Conservation (phyloP, 2,113 vertebrate genomes). For the Scopus umbretta region DNA sequence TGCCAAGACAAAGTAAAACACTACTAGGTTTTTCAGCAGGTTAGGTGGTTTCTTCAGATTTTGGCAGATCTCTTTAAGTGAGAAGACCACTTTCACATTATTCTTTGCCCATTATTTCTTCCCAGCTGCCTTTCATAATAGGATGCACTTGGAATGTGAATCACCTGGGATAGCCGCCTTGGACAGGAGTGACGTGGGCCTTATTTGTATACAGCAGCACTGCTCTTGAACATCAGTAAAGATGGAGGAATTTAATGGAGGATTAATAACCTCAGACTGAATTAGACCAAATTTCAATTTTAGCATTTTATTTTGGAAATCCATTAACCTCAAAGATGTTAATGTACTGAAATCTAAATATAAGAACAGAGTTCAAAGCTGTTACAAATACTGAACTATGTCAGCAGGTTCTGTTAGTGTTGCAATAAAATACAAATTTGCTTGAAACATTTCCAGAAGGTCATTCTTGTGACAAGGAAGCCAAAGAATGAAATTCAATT, state of each 20-base stretch:
- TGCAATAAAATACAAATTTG: neutral
- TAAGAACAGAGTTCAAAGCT: neutral
- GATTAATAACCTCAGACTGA: neutral
- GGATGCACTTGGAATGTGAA: neutral
- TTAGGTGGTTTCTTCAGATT: neutral
- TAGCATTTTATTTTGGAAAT: conserved; percentile 5
- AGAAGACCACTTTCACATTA: neutral
- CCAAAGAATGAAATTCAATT: neutral
- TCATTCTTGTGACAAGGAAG: neutral
- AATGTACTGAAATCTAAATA: neutral
- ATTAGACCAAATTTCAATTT: neutral
- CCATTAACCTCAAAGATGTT: neutral
- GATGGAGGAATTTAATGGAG: neutral
- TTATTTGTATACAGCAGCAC: neutral
- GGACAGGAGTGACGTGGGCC: too few species aligned
- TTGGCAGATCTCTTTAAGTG: neutral
- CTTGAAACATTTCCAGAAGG: neutral
- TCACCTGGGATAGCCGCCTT: neutral
- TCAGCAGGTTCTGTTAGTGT: neutral
- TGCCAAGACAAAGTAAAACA: neutral
- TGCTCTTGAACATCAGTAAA: neutral
- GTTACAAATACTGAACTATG: neutral
- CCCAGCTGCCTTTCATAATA: neutral
- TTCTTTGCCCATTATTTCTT: neutral
- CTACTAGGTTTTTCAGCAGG: neutral